A percentile compares a stretch with the other conserved stretches of the same genome.
Evolutionary conservation across 2,113 vertebrate species (phyloP).

Genomic region (Menidia beryllina): DNA sequence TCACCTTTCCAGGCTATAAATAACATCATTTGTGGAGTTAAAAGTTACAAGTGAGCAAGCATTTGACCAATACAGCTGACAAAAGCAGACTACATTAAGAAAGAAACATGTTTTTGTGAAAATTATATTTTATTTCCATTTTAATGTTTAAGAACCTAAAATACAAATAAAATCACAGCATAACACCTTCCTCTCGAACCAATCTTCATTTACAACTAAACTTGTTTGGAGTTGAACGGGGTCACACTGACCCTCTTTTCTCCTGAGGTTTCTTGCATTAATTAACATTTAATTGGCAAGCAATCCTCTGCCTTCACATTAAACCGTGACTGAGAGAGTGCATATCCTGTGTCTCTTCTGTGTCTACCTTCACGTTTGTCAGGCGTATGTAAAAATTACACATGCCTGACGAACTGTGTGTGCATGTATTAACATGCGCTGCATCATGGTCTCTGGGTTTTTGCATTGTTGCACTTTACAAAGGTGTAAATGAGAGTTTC

Average conservation of each 20-base stretch:
- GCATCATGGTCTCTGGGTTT: conserved; percentile 5
- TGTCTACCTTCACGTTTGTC: conserved; percentile 33
- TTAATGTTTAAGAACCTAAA: not conserved
- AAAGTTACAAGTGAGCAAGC: not conserved
- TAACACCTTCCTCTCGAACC: not conserved
- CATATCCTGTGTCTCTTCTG: conserved; percentile 16
- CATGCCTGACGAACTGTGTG: not conserved
- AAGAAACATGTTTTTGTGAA: too few species aligned
- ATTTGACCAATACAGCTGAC: conserved; percentile 17
- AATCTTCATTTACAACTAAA: too few species aligned
- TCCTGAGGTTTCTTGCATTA: conserved; percentile 6
- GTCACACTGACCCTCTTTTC: not conserved
- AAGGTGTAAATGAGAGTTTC: conserved; percentile 31
- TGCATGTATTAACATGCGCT: not conserved
- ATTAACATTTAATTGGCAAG: conserved; percentile 52
- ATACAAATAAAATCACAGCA: not conserved
- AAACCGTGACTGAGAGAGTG: conserved; percentile 19
- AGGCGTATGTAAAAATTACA: conserved; percentile 6
- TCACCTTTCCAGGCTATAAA: not conserved
- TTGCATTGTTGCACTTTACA: conserved; percentile 5
- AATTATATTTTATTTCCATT: not conserved
- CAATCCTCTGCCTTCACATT: conserved; percentile 1
- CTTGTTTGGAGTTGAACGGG: conserved; percentile 6
- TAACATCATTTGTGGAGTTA: not conserved
- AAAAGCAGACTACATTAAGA: conserved; percentile 18